phyloP scores from a whole-genome alignment of 2,797 vertebrate genomes.

The Hyperoplus immaculatus region DNA sequence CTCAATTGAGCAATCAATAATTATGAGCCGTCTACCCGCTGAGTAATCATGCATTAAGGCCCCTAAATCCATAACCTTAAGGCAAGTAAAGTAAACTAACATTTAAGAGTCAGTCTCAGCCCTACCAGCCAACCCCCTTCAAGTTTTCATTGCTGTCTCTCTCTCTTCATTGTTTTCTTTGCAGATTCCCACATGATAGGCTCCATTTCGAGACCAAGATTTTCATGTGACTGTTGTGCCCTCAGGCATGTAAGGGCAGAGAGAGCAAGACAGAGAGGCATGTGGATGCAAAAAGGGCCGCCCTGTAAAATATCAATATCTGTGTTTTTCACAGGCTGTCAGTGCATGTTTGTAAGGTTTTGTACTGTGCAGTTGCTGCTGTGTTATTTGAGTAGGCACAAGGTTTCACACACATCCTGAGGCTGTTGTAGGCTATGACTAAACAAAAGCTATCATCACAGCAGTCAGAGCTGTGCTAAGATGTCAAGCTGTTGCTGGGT shows the following conservation, averaged over 20 bases:
- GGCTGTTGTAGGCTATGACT: conserved; percentile 47
- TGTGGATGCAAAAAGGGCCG: conserved; percentile 32
- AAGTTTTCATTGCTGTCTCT: neutral
- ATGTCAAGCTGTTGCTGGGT: conserved; percentile 47
- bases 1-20: conserved; percentile 77
- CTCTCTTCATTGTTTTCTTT: neutral
- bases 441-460: conserved; percentile 39
- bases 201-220: conserved; percentile 51
- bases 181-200: conserved; percentile 62
- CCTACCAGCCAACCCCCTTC: neutral
- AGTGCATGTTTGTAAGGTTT: neutral
- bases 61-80: conserved; percentile 45
- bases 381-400: conserved; percentile 19
- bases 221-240: conserved; percentile 79
- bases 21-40: conserved; percentile 65
- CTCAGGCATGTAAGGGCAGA: conserved; percentile 44
- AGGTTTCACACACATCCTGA: conserved; percentile 35
- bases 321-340: conserved; percentile 27
- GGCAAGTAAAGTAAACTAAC: conserved; percentile 56
- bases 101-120: conserved; percentile 26
- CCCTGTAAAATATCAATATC: conserved; percentile 27
- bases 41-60: conserved; percentile 76
- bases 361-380: neutral
- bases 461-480: conserved; percentile 11
- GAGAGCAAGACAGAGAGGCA: conserved; percentile 23